Evolutionary conservation across 2,888 invertebrate species (phyloP), one percentile per base, ranked within the genome.

Genomic region (Tuta absoluta): DNA sequence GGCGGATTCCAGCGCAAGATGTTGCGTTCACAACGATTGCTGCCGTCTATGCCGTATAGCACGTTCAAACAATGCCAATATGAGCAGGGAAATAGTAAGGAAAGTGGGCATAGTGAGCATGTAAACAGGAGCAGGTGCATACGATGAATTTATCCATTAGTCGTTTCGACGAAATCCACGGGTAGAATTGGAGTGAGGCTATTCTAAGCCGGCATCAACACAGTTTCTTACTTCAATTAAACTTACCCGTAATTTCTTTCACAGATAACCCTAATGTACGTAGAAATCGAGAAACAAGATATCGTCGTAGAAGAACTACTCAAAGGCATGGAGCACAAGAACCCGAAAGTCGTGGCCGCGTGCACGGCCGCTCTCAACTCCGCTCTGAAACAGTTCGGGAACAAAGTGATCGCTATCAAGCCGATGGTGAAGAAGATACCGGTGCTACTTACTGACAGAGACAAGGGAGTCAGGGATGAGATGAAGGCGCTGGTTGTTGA

Each of bases 251-350:
- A 14, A n/a, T 63, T 67, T 68, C 65, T 62, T 65, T 92, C 94
- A 57, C 96, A 98, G 90, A 94, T 99, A 68, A 95, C 95, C 5
- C 90, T 99, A 66, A 97, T 98, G 97, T 98, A 96, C 82, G 93
- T 99, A 71, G 99, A 99, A 92, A 97, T 98, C 76, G 99, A 99
- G 80, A 98, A 98, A 81, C 96, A 96, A 67, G 99, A 99, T 70
- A 87, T 94, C 12, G 97, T 98, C 0, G 92, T 95, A 73, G 99
- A 99, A 71, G 98, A 98, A 84, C 91, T 99, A 1, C 89, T 98
- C 21, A 98, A 98, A 89, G 99, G 99, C 41, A 95, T 98, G 90
- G 96, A 97, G 56, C 97, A 97, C 74, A 99, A 99, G 85, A 98
- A 98, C 86, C 99, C 99, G 0, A 99, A 98, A 91, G 97, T 98